These are phyloP conservation scores for Timema podura DNA, from an alignment of 2,888 invertebrate genomes.

Conservation along the genomic window DNA sequence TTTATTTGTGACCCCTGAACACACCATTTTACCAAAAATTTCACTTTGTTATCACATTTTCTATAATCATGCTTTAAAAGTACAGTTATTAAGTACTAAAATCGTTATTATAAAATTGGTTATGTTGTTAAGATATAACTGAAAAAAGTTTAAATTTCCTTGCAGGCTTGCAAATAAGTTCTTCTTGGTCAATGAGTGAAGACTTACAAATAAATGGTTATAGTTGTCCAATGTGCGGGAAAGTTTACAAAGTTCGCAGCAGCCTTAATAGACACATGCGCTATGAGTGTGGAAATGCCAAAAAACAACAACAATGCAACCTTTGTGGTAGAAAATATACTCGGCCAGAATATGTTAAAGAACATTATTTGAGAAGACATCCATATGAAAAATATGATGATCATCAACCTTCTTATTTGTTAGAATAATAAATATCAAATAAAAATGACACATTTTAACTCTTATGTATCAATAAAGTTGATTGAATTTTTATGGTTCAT, in stretches of 20 bases:
- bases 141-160: background rate
- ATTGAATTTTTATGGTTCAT: too few species aligned
- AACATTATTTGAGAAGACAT: conserved; percentile 20
- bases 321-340: conserved; percentile 40
- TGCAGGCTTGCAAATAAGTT: background rate
- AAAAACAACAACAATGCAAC: conserved; percentile 35
- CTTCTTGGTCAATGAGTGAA: background rate
- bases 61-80: too few species aligned
- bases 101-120: too few species aligned
- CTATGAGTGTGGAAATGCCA: conserved; percentile 37
- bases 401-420: background rate
- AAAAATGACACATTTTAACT: too few species aligned
- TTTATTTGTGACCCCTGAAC: too few species aligned
- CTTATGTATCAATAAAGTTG: too few species aligned
- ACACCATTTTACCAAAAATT: too few species aligned
- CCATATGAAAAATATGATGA: conserved; percentile 3
- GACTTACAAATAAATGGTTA: conserved; percentile 38
- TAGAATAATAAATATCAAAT: too few species aligned
- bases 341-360: conserved; percentile 24
- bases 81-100: too few species aligned
- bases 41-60: too few species aligned
- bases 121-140: too few species aligned
- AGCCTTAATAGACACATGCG: conserved; percentile 38
- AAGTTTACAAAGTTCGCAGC: conserved; percentile 37
- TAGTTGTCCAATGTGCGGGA: conserved; percentile 55